Evolutionary conservation across 2,888 invertebrate species (phyloP).

Genomic region (Heliothis peltigera): DNA sequence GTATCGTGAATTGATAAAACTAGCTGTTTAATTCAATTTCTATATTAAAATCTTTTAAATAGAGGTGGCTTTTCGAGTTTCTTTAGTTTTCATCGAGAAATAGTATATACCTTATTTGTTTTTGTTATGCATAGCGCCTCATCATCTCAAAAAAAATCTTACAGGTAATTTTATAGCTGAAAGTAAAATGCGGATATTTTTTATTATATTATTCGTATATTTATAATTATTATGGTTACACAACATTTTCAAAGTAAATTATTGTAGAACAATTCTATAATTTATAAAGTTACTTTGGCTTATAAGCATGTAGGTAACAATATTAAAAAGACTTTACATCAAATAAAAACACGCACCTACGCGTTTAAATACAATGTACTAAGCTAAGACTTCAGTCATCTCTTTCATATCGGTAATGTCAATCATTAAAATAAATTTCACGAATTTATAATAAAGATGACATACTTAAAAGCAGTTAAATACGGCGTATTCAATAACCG

Average conservation of each 20-base stretch:
- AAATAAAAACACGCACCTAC: constrained; percentile 3
- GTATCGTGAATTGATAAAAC: constrained; percentile 79
- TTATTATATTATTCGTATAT: constrained; percentile 10
- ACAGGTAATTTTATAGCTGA: neutral
- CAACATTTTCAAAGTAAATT: constrained; percentile 5
- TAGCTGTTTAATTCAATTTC: constrained; percentile 63
- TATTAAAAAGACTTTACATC: constrained; percentile 1
- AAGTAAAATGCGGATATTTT: constrained; percentile 5
- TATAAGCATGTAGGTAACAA: constrained; percentile 6
- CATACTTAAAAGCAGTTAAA: constrained; percentile 3
- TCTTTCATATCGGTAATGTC: constrained; percentile 3
- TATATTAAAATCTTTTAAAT: neutral
- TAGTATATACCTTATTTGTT: too few relatives aligned
- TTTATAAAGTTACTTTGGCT: constrained; percentile 26
- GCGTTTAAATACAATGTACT: constrained; percentile 10
- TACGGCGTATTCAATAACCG: constrained; percentile 15
- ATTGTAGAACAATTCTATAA: constrained; percentile 9
- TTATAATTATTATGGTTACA: constrained; percentile 12
- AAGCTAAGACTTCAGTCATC: constrained; percentile 23
- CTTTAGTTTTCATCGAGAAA: neutral
- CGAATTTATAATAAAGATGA: constrained; percentile 15
- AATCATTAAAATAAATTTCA: constrained; percentile 26
- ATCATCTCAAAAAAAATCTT: too few relatives aligned
- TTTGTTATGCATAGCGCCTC: too few relatives aligned
- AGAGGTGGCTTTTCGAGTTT: too few relatives aligned